Conservation (phyloP, 2,113 vertebrate species). For the Lepisosteus oculatus region DNA sequence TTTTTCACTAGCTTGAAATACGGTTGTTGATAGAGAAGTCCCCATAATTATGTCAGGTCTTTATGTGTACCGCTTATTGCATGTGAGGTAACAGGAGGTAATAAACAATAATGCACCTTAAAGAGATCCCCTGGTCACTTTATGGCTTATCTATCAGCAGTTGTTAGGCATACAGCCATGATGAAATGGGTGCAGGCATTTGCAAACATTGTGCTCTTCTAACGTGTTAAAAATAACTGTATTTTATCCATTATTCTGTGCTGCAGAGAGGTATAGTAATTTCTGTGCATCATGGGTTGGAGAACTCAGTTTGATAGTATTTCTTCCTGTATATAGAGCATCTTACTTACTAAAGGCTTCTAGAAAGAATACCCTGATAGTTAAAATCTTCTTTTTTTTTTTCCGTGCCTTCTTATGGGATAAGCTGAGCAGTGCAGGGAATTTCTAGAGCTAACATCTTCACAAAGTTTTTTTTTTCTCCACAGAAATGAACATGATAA, state of each 20-base stretch:
- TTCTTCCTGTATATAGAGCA: too few species aligned
- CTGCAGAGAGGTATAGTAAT: too few species aligned
- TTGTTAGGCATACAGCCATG: conserved; percentile 12
- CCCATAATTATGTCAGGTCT: conserved; percentile 37
- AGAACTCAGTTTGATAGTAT: too few species aligned
- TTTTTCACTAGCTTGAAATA: conserved; percentile 34
- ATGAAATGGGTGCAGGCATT: conserved; percentile 18
- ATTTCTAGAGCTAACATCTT: too few species aligned
- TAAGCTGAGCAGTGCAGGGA: too few species aligned
- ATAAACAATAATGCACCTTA: conserved; percentile 32
- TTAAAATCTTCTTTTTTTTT: too few species aligned
- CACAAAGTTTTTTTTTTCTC: too few species aligned
- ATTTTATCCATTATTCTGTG: not conserved
- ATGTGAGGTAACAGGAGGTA: conserved; percentile 15
- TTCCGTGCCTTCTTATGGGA: too few species aligned
- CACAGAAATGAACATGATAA: too few species aligned
- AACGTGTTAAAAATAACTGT: not conserved
- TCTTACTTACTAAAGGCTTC: too few species aligned
- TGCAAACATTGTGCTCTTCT: conserved; percentile 14
- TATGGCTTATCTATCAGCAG: conserved; percentile 21
- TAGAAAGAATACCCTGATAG: too few species aligned
- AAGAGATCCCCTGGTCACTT: conserved; percentile 27
- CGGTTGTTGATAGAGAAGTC: conserved; percentile 25
- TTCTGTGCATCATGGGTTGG: too few species aligned
- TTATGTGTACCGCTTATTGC: conserved; percentile 28